Evolutionary conservation across 2,113 vertebrate genomes (phyloP).

Genomic region (Psammodynastes pulverulentus): DNA sequence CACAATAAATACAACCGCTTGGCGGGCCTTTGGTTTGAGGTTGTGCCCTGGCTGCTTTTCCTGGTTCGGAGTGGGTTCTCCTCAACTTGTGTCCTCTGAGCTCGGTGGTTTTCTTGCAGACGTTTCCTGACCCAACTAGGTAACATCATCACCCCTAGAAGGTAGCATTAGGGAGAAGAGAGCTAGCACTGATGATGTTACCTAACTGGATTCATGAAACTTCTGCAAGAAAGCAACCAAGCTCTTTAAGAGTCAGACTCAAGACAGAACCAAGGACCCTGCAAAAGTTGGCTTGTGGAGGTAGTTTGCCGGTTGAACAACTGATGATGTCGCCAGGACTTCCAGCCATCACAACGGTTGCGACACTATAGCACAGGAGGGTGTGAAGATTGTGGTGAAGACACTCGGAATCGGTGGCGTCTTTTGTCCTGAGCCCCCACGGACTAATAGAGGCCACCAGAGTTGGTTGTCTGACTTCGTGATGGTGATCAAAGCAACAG

Average conservation of each 20-base stretch:
- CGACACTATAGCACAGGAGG: background rate
- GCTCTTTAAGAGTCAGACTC: no score
- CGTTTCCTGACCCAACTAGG: no score
- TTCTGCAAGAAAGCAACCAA: no score
- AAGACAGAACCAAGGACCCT: no score
- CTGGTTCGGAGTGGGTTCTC: slow-evolving; percentile 43
- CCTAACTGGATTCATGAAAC: no score
- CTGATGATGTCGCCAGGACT: background rate
- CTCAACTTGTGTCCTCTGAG: background rate
- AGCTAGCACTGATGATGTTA: no score
- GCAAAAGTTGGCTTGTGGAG: background rate
- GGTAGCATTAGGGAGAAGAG: no score
- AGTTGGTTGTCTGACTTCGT: background rate
- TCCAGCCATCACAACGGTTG: background rate
- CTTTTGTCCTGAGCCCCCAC: background rate
- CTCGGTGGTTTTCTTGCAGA: no score
- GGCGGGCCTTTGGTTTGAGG: slow-evolving; percentile 43
- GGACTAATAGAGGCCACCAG: background rate
- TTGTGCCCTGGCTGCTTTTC: slow-evolving; percentile 5
- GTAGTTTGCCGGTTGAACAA: background rate
- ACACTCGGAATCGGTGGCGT: background rate
- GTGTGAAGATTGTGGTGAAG: background rate
- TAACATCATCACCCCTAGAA: no score
- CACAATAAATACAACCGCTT: slow-evolving; percentile 62
- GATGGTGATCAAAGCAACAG: no score